Conservation (phyloP, 2,797 vertebrate species). For the Borostomias antarcticus region DNA sequence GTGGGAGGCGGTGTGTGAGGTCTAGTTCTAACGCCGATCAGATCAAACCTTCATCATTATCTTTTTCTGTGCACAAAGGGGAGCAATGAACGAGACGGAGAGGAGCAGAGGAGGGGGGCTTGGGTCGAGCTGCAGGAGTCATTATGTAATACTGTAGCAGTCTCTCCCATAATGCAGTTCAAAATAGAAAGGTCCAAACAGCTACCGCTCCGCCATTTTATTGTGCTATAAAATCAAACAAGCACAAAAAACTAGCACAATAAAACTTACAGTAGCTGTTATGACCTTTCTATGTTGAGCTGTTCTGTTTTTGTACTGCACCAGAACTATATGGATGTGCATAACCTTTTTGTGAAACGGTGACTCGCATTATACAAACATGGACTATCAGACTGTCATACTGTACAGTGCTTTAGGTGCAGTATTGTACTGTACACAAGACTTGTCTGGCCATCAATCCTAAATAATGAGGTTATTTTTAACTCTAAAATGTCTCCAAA, state of each 20-base stretch:
- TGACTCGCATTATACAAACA: constrained; percentile 18
- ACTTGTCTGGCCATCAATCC: neutral
- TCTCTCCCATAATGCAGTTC: too few relatives aligned
- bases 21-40: constrained; percentile 19
- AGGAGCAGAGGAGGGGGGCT: constrained; percentile 16
- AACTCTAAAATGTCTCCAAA: too few relatives aligned
- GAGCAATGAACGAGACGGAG: neutral
- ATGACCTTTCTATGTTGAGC: too few relatives aligned
- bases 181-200: too few relatives aligned
- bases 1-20: constrained; percentile 6
- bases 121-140: constrained; percentile 42
- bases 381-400: constrained; percentile 24
- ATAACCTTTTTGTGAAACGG: too few relatives aligned
- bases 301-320: too few relatives aligned
- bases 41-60: constrained; percentile 28
- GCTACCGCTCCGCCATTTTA: too few relatives aligned
- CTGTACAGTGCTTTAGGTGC: constrained; percentile 20
- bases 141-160: constrained; percentile 49
- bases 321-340: too few relatives aligned
- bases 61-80: constrained; percentile 24
- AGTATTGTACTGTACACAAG: constrained; percentile 27
- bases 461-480: too few relatives aligned
- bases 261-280: too few relatives aligned
- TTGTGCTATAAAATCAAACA: too few relatives aligned
- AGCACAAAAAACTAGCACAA: too few relatives aligned